Conservation (phyloP, 2,113 vertebrate species). For the Megaceryle maxima region DNA sequence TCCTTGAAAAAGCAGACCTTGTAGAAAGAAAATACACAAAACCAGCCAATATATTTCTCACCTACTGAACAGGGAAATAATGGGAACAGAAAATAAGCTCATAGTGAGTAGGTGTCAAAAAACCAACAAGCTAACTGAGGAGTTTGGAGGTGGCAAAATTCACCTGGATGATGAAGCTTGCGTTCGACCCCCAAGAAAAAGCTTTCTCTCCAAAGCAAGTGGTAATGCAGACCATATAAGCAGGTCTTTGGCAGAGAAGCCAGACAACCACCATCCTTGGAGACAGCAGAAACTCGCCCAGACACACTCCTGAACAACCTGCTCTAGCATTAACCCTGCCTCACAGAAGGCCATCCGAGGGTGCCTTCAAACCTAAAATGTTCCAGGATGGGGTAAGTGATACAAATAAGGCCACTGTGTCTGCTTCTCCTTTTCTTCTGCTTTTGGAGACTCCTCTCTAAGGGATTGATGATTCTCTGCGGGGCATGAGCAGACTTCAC, state of each 20-base stretch:
- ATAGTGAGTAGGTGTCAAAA: not conserved
- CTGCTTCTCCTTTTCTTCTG: not conserved
- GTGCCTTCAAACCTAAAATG: not conserved
- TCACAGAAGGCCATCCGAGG: not conserved
- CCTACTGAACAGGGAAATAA: not conserved
- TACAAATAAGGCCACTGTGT: not conserved
- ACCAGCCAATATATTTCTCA: not conserved
- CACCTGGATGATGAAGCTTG: not conserved
- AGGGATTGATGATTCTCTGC: not conserved
- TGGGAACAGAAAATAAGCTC: not conserved
- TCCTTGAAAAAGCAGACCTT: not conserved
- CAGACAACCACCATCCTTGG: not conserved
- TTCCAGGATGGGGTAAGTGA: not conserved
- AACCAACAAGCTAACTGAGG: not conserved
- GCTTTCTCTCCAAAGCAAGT: not conserved
- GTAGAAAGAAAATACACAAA: not conserved
- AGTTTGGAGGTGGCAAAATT: not conserved
- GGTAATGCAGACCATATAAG: not conserved
- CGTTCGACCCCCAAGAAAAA: not conserved
- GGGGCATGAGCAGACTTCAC: not conserved
- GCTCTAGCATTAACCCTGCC: not conserved
- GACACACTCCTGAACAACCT: not conserved
- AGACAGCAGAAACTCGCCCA: not conserved
- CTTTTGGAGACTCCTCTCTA: not conserved
- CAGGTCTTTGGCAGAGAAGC: not conserved